phyloP scores from a whole-genome alignment of 2,797 vertebrate genomes.

The Hoplostethus atlanticus region DNA sequence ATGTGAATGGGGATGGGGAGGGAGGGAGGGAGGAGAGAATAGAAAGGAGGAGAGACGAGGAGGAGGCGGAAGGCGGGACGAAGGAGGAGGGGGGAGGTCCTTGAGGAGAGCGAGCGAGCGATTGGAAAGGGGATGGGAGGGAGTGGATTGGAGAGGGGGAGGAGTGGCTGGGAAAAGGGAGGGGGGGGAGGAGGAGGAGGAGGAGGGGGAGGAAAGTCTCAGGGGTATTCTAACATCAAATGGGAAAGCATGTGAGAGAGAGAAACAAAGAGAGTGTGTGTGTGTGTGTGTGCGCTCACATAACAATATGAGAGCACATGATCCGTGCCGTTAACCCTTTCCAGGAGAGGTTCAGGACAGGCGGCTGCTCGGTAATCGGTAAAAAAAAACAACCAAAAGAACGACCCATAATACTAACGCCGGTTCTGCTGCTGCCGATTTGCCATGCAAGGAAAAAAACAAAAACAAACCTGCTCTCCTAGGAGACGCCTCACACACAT shows the following conservation, averaged over 20 bases:
- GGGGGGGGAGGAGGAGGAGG: constrained; percentile 2
- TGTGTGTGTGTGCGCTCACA: background rate
- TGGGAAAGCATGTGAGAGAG: constrained; percentile 70
- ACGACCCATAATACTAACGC: background rate
- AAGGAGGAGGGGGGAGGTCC: constrained; percentile 58
- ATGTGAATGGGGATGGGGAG: constrained; percentile 16
- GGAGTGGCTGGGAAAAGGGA: constrained; percentile 38
- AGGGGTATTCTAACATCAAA: constrained; percentile 90
- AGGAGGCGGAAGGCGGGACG: constrained; percentile 32
- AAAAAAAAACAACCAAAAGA: background rate
- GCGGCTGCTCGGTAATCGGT: background rate
- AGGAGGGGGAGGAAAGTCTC: constrained; percentile 70
- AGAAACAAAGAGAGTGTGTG: constrained; percentile 15
- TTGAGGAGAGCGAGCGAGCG: constrained; percentile 38
- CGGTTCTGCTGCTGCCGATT: background rate
- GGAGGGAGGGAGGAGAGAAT: constrained; percentile 27
- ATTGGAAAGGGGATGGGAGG: constrained; percentile 48
- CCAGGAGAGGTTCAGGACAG: constrained; percentile 1
- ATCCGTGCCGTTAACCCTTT: constrained; percentile 85
- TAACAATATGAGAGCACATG: constrained; percentile 79
- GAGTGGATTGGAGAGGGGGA: constrained; percentile 42
- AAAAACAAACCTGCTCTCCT: constrained; percentile 9
- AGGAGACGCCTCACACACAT: background rate
- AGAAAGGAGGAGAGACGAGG: constrained; percentile 1
- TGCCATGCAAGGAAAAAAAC: background rate